phyloP scores from a whole-genome alignment of 2,113 vertebrate genomes.

The Mus spicilegus region DNA sequence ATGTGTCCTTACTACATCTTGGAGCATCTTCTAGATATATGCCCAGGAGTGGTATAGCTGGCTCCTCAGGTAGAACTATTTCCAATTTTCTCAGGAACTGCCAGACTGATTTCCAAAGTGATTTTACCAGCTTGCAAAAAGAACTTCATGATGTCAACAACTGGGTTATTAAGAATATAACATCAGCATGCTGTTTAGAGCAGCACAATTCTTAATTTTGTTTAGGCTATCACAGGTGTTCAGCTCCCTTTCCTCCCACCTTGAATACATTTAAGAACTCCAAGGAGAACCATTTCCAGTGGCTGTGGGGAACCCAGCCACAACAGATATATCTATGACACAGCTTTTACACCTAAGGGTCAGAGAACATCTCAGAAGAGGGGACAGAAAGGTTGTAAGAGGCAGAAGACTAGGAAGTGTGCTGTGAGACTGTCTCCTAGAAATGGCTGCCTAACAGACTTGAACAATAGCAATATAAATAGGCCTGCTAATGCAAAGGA shows the following conservation, averaged over 20 bases:
- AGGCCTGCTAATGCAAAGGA: not conserved
- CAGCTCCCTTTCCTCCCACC: not conserved
- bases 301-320: not conserved
- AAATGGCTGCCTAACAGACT: not conserved
- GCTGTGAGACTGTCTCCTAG: not conserved
- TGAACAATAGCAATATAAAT: not conserved
- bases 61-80: too few species aligned
- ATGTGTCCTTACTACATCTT: too few species aligned
- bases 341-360: not conserved
- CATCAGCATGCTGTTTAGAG: not conserved
- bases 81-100: too few species aligned
- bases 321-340: not conserved
- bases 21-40: too few species aligned
- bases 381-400: not conserved
- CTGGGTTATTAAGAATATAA: not conserved
- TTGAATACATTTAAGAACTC: constrained; percentile 44
- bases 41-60: too few species aligned
- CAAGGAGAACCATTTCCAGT: not conserved
- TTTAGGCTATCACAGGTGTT: not conserved
- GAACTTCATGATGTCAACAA: not conserved
- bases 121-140: too few species aligned
- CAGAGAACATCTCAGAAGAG: not conserved
- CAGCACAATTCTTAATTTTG: constrained; percentile 24
- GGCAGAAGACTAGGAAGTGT: not conserved
- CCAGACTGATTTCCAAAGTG: too few species aligned